These are phyloP conservation scores for Hypomesus transpacificus DNA, from an alignment of 2,113 vertebrate genomes.

Conservation along the genomic window DNA sequence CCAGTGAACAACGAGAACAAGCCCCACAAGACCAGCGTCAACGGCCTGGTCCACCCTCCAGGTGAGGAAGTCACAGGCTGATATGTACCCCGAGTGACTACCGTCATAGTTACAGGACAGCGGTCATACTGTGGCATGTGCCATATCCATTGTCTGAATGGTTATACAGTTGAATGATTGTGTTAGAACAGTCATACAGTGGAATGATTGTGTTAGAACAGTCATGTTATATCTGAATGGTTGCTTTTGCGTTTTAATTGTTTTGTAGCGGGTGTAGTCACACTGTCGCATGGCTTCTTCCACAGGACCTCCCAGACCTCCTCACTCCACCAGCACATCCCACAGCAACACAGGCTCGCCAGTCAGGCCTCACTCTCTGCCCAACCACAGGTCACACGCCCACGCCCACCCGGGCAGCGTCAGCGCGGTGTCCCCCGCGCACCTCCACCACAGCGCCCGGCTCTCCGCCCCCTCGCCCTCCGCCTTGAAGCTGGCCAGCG, in stretches of 20 bases:
- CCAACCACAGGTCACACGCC: conserved; percentile 82
- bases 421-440: conserved; percentile 86
- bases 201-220: too few relatives aligned
- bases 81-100: too few relatives aligned
- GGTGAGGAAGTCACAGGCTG: conserved; percentile 60
- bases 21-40: conserved; percentile 72
- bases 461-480: conserved; percentile 86
- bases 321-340: conserved; percentile 82
- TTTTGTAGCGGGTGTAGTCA: not conserved
- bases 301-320: conserved; percentile 80
- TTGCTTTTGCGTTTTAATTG: too few relatives aligned
- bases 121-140: too few relatives aligned
- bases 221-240: not conserved
- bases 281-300: not conserved
- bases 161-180: too few relatives aligned
- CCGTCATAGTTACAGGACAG: not conserved
- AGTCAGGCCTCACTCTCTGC: conserved; percentile 75
- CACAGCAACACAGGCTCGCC: conserved; percentile 67
- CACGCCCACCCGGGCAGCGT: conserved; percentile 81
- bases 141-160: too few relatives aligned
- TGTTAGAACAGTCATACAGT: too few relatives aligned
- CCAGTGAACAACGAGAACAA: conserved; percentile 76
- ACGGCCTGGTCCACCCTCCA: conserved; percentile 81
- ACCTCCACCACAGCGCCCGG: conserved; percentile 82
- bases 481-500: conserved; percentile 92